These are phyloP conservation scores for Agriopis aurantiaria DNA, from an alignment of 2,888 invertebrate species.

Conservation along the genomic window DNA sequence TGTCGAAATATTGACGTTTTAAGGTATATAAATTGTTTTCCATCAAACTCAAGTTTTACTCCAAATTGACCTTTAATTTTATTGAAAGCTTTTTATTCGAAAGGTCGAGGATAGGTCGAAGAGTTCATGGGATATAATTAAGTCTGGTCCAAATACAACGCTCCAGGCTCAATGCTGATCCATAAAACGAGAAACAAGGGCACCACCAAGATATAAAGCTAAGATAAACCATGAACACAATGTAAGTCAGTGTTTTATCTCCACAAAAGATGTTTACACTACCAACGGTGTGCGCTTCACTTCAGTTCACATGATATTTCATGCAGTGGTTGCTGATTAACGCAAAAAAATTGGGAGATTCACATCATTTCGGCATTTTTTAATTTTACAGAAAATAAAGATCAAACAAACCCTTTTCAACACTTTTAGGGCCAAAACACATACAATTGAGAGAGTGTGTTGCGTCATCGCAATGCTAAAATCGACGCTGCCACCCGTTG, in stretches of 20 bases:
- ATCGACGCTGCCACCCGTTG: no score
- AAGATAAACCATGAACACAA: conserved; percentile 45
- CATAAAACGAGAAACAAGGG: conserved; percentile 46
- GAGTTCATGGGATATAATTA: conserved; percentile 38
- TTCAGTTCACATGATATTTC: neutral
- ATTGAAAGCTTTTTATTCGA: conserved; percentile 12
- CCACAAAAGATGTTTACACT: conserved; percentile 1
- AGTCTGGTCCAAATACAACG: conserved; percentile 31
- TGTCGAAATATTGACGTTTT: neutral
- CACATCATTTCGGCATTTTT: no score
- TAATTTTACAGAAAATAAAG: no score
- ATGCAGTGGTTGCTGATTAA: no score
- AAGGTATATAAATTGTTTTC: neutral
- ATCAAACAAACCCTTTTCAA: no score
- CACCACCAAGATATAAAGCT: conserved; percentile 48
- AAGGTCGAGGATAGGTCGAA: conserved; percentile 10
- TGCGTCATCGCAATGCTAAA: no score
- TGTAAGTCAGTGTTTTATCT: conserved; percentile 25
- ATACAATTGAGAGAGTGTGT: no score
- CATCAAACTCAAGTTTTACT: conserved; percentile 7
- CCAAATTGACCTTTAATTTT: conserved; percentile 5
- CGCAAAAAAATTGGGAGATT: no score
- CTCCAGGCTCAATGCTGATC: conserved; percentile 28
- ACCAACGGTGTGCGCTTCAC: neutral
- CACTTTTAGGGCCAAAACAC: no score